These are phyloP conservation scores for Geotrypetes seraphini DNA, from an alignment of 2,797 vertebrate species.

Conservation along the genomic window DNA sequence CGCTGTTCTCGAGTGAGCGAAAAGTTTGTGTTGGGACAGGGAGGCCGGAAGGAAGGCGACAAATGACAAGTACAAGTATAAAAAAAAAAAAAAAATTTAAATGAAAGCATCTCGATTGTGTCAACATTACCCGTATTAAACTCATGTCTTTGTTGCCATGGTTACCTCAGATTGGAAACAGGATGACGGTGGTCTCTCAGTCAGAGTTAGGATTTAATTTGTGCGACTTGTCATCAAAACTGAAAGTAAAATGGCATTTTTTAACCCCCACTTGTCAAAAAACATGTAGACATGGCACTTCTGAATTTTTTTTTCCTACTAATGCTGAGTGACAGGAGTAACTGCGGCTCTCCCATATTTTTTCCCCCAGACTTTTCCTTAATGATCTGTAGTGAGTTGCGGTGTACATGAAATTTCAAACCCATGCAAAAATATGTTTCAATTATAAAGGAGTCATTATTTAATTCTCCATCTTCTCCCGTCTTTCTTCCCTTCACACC, in stretches of 20 bases:
- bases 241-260: constrained; percentile 7
- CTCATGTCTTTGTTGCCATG: neutral
- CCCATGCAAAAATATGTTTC: no score
- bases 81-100: neutral
- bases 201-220: constrained; percentile 6
- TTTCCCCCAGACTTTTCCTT: constrained; percentile 17
- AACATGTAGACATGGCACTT: neutral
- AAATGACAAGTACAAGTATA: no score
- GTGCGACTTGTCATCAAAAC: neutral
- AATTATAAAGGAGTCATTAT: no score
- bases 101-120: neutral
- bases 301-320: constrained; percentile 10
- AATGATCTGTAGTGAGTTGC: neutral
- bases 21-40: constrained; percentile 2
- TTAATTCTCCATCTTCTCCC: no score
- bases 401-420: no score
- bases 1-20: neutral
- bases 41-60: neutral
- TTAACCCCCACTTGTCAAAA: neutral
- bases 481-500: no score
- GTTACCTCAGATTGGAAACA: constrained; percentile 10
- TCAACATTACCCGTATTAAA: constrained; percentile 6
- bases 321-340: constrained; percentile 12
- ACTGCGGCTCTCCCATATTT: constrained; percentile 8
- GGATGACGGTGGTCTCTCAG: neutral